A percentile compares a stretch with the other conserved stretches of the same genome.
Conservation (phyloP, 1,140 invertebrate genomes). For the Eumaeus atala region DNA sequence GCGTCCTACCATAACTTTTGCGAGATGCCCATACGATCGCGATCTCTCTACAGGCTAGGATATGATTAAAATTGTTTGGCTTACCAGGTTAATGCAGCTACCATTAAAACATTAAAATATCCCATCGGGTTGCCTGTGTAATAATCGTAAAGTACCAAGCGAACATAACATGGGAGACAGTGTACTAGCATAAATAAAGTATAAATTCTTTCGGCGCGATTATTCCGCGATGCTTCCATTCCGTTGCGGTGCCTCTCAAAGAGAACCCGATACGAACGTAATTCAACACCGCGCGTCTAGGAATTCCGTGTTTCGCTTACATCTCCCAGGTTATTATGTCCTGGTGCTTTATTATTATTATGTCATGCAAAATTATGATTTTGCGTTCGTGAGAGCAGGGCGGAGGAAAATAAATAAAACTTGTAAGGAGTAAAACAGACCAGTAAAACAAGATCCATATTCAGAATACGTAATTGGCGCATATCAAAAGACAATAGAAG, state of each 20-base stretch:
- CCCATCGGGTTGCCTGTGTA: conserved; percentile 37
- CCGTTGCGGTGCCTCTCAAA: conserved; percentile 60
- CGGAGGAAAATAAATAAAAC: neutral
- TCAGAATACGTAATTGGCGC: too few species aligned
- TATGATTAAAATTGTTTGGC: neutral
- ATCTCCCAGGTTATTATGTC: conserved; percentile 45
- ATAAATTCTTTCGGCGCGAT: conserved; percentile 48
- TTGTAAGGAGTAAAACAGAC: too few species aligned
- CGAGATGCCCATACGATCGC: neutral
- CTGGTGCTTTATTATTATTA: conserved; percentile 53
- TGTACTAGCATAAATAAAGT: conserved; percentile 52
- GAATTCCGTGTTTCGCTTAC: conserved; percentile 54
- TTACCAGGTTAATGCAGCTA: conserved; percentile 27
- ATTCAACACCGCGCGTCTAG: conserved; percentile 50
- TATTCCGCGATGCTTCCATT: conserved; percentile 47
- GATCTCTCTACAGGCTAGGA: neutral
- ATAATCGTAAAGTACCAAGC: conserved; percentile 54
- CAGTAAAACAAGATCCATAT: too few species aligned
- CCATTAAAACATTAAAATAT: conserved; percentile 28
- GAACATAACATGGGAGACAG: conserved; percentile 43
- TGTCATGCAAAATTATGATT: conserved; percentile 38
- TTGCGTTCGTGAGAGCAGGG: conserved; percentile 4
- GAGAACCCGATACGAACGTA: conserved; percentile 56
- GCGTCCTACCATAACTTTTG: neutral
- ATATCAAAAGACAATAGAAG: too few species aligned